Percentiles rank a stretch among this genome's conserved stretches.
phyloP scores from a whole-genome alignment of 2,888 invertebrate genomes.

The Neocrepidodera transversa region DNA sequence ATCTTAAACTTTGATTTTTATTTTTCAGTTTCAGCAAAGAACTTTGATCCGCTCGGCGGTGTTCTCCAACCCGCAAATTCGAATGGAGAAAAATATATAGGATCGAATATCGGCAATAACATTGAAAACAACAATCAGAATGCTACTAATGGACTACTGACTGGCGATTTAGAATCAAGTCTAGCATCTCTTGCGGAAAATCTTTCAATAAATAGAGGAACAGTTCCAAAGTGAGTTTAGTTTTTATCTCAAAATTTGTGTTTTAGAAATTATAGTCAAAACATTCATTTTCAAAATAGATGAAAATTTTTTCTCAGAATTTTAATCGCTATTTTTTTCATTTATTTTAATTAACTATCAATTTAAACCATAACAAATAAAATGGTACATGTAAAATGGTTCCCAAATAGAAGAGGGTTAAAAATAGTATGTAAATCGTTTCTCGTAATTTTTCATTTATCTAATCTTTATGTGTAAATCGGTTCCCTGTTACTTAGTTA shows the following conservation, averaged over 20 bases:
- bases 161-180: conserved; percentile 93
- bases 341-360: too few relatives aligned
- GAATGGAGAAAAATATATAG: conserved; percentile 41
- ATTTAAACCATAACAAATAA: too few relatives aligned
- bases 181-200: conserved; percentile 93
- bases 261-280: neutral
- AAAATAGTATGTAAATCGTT: too few relatives aligned
- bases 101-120: conserved; percentile 39
- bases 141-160: conserved; percentile 70
- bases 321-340: too few relatives aligned
- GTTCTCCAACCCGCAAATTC: conserved; percentile 68
- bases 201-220: conserved; percentile 80
- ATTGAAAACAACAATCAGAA: conserved; percentile 50
- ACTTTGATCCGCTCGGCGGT: conserved; percentile 78
- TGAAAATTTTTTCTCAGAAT: too few relatives aligned
- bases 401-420: too few relatives aligned
- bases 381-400: too few relatives aligned
- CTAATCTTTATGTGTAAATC: too few relatives aligned
- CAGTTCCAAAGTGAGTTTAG: conserved; percentile 73
- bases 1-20: too few relatives aligned
- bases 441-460: too few relatives aligned
- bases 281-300: too few relatives aligned
- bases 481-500: too few relatives aligned
- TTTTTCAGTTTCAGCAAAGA: conserved; percentile 55
- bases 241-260: neutral